Conservation (phyloP, 2,797 vertebrate genomes). For the Cuculus canorus region DNA sequence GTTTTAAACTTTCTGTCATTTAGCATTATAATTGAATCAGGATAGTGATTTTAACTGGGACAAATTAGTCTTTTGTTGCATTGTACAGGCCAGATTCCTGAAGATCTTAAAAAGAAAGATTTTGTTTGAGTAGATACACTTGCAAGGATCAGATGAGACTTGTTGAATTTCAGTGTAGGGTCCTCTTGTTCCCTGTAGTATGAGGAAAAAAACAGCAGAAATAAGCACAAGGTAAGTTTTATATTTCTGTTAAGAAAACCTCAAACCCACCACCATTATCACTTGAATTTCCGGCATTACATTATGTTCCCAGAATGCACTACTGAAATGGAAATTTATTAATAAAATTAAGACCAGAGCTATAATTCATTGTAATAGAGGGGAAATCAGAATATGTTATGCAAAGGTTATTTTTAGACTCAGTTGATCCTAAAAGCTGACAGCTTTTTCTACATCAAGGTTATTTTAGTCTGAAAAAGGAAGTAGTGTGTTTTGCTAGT, state of each 20-base stretch:
- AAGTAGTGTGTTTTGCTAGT: neutral
- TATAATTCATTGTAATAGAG: neutral
- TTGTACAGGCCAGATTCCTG: neutral
- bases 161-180: neutral
- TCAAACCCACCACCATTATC: neutral
- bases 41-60: neutral
- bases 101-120: neutral
- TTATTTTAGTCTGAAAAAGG: neutral
- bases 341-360: neutral
- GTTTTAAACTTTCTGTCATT: neutral
- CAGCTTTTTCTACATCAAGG: neutral
- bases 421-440: neutral
- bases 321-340: neutral
- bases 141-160: neutral
- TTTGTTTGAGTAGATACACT: neutral
- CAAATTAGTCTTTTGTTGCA: neutral
- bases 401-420: slow-evolving; percentile 13
- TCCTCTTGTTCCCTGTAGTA: neutral
- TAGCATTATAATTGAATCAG: neutral
- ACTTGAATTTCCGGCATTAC: neutral
- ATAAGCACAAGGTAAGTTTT: neutral
- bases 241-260: neutral
- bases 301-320: neutral
- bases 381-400: neutral
- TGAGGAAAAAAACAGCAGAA: neutral